These are phyloP conservation scores for Agrilus biguttatus DNA, from an alignment of 2,888 invertebrate genomes.

Conservation along the genomic window DNA sequence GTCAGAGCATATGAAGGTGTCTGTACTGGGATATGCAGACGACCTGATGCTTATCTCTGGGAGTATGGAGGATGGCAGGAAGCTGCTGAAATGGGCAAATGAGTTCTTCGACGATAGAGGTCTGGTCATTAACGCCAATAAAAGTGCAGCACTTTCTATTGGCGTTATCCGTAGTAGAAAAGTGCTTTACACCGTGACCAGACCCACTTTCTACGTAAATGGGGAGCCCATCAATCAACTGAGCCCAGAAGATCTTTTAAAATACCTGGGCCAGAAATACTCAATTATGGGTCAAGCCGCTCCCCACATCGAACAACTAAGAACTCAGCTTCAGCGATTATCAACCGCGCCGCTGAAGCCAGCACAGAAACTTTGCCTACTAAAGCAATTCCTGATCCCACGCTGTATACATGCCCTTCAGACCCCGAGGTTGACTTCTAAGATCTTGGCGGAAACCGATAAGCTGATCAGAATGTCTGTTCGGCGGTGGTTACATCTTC, in stretches of 20 bases:
- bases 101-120: neutral
- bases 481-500: no score
- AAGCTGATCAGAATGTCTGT: no score
- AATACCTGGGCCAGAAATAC: slow-evolving; percentile 19
- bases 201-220: no score
- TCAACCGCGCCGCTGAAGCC: slow-evolving; percentile 23
- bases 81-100: neutral
- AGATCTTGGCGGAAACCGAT: slow-evolving; percentile 18
- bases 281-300: slow-evolving; percentile 14
- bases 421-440: slow-evolving; percentile 12
- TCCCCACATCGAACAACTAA: no score
- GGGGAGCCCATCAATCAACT: no score
- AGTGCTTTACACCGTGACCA: neutral
- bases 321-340: slow-evolving; percentile 11
- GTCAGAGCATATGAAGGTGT: slow-evolving; percentile 6
- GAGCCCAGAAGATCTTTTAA: neutral
- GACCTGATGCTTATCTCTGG: slow-evolving; percentile 3
- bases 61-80: neutral
- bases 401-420: slow-evolving; percentile 22
- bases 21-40: slow-evolving; percentile 20
- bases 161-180: neutral
- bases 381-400: slow-evolving; percentile 22
- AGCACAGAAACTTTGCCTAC: slow-evolving; percentile 21
- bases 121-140: neutral
- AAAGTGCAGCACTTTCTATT: neutral